Base-by-base conservation (phyloP, 1,140 invertebrate genomes). In the Hyphantria cunea region DNA sequence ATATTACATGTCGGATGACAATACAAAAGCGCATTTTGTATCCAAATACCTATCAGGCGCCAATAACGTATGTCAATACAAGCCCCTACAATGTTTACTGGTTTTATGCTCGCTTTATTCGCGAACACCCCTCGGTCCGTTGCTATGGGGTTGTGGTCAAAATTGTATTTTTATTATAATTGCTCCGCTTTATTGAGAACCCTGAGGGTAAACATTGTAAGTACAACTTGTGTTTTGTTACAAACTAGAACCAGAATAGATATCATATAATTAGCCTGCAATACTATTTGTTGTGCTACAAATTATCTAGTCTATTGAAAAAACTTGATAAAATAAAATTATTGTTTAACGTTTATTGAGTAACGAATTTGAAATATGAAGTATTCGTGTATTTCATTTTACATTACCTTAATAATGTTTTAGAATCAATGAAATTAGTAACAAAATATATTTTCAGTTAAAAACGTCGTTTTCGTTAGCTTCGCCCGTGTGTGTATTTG, bases 91-190 rank as follows among this genome's bases (percentile, higher is more conserved):
- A 56, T 66, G 69, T 76, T 68, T 70, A 72, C 60, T 62, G 62
- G 70, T 73, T 76, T 75, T 74, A 81, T 70, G 67, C 69, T 70
- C 59, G 71, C 67, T 81, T 83, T 89, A 88, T 89, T 88, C 74
- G 85, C 85, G 74, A 87, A 75, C 75, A 81, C 78, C 82, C 82
- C 76, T 78, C 76, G 62, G 64, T 64, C 76, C 70, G 58, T 74
- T 80, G 76, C 72, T 69, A 72, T 74, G 78, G 84, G 82, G 87
- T 85, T 88, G 84, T 74, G 85, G 85, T 79, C 75, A 76, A 86
- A 89, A 88, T 87, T 90, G 83, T 90, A 90, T 90, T 90, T 90
- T 90, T 90, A 90, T 90, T 88, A 84, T 90, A 90, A 90, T 87
- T 73, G 80, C 84, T 66, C 59, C 73, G 67, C 78, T 86, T 84